phyloP scores from a whole-genome alignment of 2,888 invertebrate genomes.

The Apoderus coryli region DNA sequence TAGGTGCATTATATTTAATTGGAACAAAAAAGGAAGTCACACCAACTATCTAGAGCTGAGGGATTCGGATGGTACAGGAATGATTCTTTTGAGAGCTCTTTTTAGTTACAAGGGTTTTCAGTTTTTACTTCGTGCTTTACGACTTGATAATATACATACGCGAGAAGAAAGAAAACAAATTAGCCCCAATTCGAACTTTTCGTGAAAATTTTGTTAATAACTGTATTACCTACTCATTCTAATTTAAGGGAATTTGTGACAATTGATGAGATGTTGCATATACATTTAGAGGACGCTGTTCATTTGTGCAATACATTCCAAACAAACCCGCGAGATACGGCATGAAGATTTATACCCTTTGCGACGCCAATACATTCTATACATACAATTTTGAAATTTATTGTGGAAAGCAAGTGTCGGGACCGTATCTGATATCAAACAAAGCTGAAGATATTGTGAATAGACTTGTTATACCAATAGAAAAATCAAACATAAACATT shows the following conservation, averaged over 20 bases:
- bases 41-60: slow-evolving; percentile 5
- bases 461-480: slow-evolving; percentile 13
- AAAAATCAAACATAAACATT: slow-evolving; percentile 17
- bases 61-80: slow-evolving; percentile 8
- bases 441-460: slow-evolving; percentile 15
- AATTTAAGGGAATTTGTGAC: slow-evolving; percentile 12
- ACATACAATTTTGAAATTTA: slow-evolving; percentile 18
- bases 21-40: slow-evolving; percentile 7
- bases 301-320: slow-evolving; percentile 16
- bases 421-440: slow-evolving; percentile 16
- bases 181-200: slow-evolving; percentile 7
- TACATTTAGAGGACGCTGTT: slow-evolving; percentile 13
- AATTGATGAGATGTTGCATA: slow-evolving; percentile 13
- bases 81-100: slow-evolving; percentile 7
- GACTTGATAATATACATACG: slow-evolving; percentile 7
- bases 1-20: slow-evolving; percentile 10
- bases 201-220: slow-evolving; percentile 5
- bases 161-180: slow-evolving; percentile 6
- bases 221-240: slow-evolving; percentile 5
- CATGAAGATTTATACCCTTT: slow-evolving; percentile 16
- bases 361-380: slow-evolving; percentile 16
- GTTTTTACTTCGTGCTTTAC: slow-evolving; percentile 7
- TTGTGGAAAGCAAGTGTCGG: slow-evolving; percentile 16
- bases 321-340: slow-evolving; percentile 16
- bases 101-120: slow-evolving; percentile 12